A percentile compares a stretch with the other conserved stretches of the same genome.
These are phyloP conservation scores for Drosophila lini DNA, from an alignment of 1,140 invertebrate species.

Conservation along the genomic window DNA sequence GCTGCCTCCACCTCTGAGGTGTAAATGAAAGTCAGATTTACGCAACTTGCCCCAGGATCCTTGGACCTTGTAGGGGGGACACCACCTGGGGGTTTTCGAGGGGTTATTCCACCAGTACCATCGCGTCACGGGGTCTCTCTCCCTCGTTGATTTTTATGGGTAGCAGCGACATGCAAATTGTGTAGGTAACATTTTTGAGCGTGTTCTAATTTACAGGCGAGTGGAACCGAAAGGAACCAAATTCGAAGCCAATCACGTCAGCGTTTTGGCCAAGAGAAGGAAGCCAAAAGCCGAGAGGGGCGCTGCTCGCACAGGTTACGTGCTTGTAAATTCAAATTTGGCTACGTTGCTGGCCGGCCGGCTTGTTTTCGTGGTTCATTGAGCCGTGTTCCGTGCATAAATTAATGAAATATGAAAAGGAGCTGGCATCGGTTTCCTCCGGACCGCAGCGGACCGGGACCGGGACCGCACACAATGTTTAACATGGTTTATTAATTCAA, in stretches of 20 bases:
- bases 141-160: conserved; percentile 50
- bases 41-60: conserved; percentile 49
- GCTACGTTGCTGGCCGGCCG: conserved; percentile 28
- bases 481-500: conserved; percentile 84
- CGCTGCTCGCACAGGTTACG: conserved; percentile 59
- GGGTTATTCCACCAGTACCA: neutral
- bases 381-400: conserved; percentile 78
- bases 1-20: conserved; percentile 37
- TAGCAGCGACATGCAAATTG: conserved; percentile 55
- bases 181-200: conserved; percentile 58
- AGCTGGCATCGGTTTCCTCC: conserved; percentile 49
- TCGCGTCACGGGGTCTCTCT: conserved; percentile 36
- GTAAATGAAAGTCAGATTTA: conserved; percentile 78
- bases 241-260: conserved; percentile 72
- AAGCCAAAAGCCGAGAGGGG: neutral
- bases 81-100: conserved; percentile 25
- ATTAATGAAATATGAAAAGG: conserved; percentile 82
- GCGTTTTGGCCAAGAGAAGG: conserved; percentile 15
- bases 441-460: conserved; percentile 83
- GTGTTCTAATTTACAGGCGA: conserved; percentile 80
- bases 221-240: conserved; percentile 65
- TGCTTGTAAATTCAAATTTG: conserved; percentile 83
- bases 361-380: conserved; percentile 74
- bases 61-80: conserved; percentile 27
- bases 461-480: conserved; percentile 82